Evolutionary conservation across 2,797 vertebrate genomes (phyloP), one percentile per base, ranked within the genome.

Genomic region (Phalloptychus januarius): DNA sequence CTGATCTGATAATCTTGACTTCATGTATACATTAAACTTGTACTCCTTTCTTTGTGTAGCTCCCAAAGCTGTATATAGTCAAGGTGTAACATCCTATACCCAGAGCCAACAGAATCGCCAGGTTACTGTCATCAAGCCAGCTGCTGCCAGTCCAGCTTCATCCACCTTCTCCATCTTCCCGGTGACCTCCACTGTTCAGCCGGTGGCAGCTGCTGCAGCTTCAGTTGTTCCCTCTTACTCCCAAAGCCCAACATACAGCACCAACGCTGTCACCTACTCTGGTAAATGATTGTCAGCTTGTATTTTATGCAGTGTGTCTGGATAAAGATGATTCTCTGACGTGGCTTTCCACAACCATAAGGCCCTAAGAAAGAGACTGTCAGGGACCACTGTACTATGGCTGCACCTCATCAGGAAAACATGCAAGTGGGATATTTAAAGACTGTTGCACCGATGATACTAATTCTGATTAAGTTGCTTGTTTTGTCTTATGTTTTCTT

Each of bases 161-260:
- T 99, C 98, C 7, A 98, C 98, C 0, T 99, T 98, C 93, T 98
- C 98, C 82, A 98, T 99, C 91, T 99, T 99, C 94, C 98, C 98
- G 0, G 98, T 99, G 76, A 98, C 98, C 58, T 99, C 98, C 16
- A 97, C 97, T 36, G 98, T 99, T 84, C 98, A 99, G 91, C 98
- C 97, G 0, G 97, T 97, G 28, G 97, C 95, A 1, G 93, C 94
- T 0, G 95, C 20, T 50, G 50, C 94, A 0, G 96, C 97, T 25
- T 97, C 97, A 28, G 98, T 99, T 63, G 97, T 99, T 81, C 98
- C 98, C 0, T 97, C 98, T 0, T 99, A 99, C 88, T 99, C 98
- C 72, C 98, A 99, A 89, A 98, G 98, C 90, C 97, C 97, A 7
- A 99, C 98, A 0, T 99, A 99, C 72, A 99, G 98, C 94, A 99